Evolutionary conservation across 2,113 vertebrate species (phyloP).

Genomic region (Lamprologus ornatipinnis): DNA sequence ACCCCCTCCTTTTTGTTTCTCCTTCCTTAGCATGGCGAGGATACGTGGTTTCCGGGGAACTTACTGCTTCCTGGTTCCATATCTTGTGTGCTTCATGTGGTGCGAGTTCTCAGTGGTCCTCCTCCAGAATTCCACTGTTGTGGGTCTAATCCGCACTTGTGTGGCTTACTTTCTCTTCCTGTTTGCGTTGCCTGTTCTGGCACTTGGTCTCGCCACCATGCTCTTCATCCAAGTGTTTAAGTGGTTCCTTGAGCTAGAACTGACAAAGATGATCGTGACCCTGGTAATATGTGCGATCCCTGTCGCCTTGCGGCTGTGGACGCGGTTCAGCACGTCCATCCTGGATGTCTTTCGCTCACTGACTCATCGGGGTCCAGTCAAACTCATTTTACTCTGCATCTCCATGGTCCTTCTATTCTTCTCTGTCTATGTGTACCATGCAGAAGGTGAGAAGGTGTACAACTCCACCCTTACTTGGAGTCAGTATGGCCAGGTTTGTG

Average conservation of each 20-base stretch:
- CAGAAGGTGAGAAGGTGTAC: conserved; percentile 91
- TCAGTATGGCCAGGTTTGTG: conserved; percentile 82
- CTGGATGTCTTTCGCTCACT: conserved; percentile 76
- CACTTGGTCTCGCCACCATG: conserved; percentile 76
- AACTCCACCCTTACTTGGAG: conserved; percentile 92
- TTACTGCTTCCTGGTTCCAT: conserved; percentile 92
- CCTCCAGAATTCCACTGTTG: conserved; percentile 78
- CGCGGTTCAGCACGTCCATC: conserved; percentile 77
- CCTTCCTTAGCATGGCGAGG: conserved; percentile 76
- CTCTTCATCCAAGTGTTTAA: conserved; percentile 80
- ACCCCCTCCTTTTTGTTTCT: not conserved
- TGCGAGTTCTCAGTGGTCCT: conserved; percentile 88
- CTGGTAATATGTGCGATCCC: conserved; percentile 78
- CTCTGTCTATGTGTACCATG: conserved; percentile 86
- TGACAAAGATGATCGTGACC: conserved; percentile 85
- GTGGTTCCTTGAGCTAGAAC: conserved; percentile 87
- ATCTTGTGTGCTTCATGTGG: conserved; percentile 98
- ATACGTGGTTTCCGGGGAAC: conserved; percentile 84
- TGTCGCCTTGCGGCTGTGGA: conserved; percentile 83
- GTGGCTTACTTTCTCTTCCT: conserved; percentile 92
- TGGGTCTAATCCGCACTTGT: conserved; percentile 90
- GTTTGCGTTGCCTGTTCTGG: conserved; percentile 85
- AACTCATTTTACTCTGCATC: conserved; percentile 89
- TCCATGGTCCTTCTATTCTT: conserved; percentile 86
- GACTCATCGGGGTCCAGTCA: conserved; percentile 84